These are phyloP conservation scores for Florisuga fusca DNA, from an alignment of 2,797 vertebrate genomes.

Conservation along the genomic window DNA sequence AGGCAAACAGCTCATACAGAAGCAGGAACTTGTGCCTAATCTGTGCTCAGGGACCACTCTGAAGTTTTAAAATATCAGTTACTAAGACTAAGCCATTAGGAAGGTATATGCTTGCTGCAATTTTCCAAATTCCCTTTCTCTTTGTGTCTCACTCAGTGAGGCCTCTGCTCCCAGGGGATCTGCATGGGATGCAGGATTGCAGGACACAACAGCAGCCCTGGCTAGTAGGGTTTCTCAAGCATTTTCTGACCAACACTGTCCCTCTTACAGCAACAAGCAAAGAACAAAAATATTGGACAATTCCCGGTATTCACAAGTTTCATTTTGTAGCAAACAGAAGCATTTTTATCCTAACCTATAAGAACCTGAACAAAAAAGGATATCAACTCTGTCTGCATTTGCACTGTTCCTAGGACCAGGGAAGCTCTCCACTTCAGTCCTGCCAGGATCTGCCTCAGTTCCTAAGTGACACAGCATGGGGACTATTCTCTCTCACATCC, in stretches of 20 bases:
- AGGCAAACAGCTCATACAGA: neutral
- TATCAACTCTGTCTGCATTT: neutral
- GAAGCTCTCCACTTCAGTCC: neutral
- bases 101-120: neutral
- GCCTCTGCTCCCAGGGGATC: neutral
- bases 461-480: neutral
- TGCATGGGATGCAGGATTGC: fast-evolving
- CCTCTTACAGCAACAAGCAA: neutral
- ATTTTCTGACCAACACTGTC: neutral
- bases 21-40: neutral
- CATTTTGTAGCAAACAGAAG: neutral
- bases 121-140: neutral
- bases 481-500: neutral
- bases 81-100: neutral
- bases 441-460: neutral
- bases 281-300: neutral
- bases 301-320: neutral
- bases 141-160: neutral
- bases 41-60: neutral
- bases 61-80: neutral
- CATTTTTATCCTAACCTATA: neutral
- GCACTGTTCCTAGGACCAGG: neutral
- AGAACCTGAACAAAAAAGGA: neutral
- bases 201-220: neutral
- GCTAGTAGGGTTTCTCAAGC: neutral